Evolutionary conservation across 1,140 invertebrate genomes (phyloP), one percentile per base, ranked within the genome.

Genomic region (Colletes gigas): DNA sequence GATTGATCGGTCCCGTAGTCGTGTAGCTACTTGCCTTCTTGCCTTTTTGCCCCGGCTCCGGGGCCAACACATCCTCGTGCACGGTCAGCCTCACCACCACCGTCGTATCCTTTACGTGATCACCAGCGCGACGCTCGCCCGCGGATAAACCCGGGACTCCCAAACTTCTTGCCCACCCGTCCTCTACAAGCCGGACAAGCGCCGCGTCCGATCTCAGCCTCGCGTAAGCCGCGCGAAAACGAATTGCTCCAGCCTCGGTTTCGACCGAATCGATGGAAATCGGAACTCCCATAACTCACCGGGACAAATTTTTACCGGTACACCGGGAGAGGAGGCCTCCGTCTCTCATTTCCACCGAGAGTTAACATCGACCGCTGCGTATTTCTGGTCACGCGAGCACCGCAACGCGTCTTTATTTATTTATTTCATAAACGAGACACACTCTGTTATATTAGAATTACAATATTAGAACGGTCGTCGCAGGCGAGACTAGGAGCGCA

Each of bases 1-100:
- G 93, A 93, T 93, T 89, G 91, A 93, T 93, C 71, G 90, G 86
- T 84, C 77, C 78, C 78, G 75, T 66, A 41, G 63, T 78, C 85
- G 72, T 88, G 88, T 90, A 88, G 78, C 83, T 84, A 86, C 88
- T 89, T 89, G 87, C 82, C 87, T 90, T 86, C 80, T 89, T 85
- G 55, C 68, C 62, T 85, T 85, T 81, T 82, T 88, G 88, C 85
- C 57, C 59, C 79, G 54, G 6, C 54, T 54, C 30, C 30, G 30
- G 39, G 79, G 55, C 70, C 68, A 74, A 80, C 73, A 78, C 81
- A 89, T 75, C 57, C 21, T 4, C 30, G n/a, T 59, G 50, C 72
- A 65, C 79, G 72, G 72, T 47, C 72, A 63, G 55, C 62, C 47
- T 30, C 30, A 76, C 44, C 70, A 72, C 30, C 68, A 70, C 15